A percentile compares a stretch with the other conserved stretches of the same genome.
Conservation (phyloP, 1,140 invertebrate species). For the Propsilocerus akamusi region DNA sequence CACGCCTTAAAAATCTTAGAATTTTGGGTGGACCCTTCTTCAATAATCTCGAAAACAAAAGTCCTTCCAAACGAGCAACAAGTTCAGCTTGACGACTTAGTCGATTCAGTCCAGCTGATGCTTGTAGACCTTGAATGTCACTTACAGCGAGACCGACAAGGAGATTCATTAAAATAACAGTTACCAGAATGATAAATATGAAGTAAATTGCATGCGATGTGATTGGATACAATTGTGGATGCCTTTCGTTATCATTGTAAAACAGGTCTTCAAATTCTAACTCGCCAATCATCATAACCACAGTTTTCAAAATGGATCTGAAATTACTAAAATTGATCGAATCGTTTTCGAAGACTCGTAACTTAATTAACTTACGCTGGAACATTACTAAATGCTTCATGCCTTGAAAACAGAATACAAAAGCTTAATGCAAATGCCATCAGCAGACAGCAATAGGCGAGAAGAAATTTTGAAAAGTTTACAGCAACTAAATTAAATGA, state of each 20-base stretch:
- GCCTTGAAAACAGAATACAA: slow-evolving; percentile 57
- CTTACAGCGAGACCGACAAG: slow-evolving; percentile 70
- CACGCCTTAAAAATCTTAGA: slow-evolving; percentile 39
- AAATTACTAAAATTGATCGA: not conserved
- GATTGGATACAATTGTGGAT: slow-evolving; percentile 34
- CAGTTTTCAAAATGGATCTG: slow-evolving; percentile 48
- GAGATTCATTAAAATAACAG: slow-evolving; percentile 69
- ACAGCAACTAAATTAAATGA: slow-evolving; percentile 52
- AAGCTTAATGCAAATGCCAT: slow-evolving; percentile 61
- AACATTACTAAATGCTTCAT: slow-evolving; percentile 43
- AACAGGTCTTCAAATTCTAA: slow-evolving; percentile 72
- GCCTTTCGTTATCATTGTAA: slow-evolving; percentile 32
- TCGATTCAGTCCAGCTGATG: slow-evolving; percentile 57
- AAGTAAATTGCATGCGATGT: slow-evolving; percentile 60
- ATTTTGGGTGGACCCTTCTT: slow-evolving; percentile 42
- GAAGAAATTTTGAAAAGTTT: slow-evolving; percentile 65
- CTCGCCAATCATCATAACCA: slow-evolving; percentile 80
- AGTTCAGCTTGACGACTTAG: slow-evolving; percentile 60
- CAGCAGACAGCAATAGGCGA: slow-evolving; percentile 60
- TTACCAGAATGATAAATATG: slow-evolving; percentile 59
- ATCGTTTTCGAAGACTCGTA: not conserved
- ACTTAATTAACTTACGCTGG: slow-evolving; percentile 11
- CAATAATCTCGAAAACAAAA: slow-evolving; percentile 56
- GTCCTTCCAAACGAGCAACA: slow-evolving; percentile 57
- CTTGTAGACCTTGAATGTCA: slow-evolving; percentile 66